Evolutionary conservation across 2,113 vertebrate genomes (phyloP), one percentile per base, ranked within the genome.

Genomic region (Peromyscus polionotus): DNA sequence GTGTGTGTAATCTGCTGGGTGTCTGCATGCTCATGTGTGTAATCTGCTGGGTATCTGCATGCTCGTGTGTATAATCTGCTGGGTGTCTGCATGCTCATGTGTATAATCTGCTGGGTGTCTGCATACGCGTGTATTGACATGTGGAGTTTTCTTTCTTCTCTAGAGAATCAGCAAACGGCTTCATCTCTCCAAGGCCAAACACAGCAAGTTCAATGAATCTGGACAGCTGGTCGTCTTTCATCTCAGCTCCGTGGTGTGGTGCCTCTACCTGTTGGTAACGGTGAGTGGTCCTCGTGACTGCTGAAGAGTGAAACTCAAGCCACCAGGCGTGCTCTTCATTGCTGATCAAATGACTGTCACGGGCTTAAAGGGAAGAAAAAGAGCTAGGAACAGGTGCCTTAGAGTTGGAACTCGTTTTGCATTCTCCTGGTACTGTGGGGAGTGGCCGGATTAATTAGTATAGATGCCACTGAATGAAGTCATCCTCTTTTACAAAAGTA

Each of bases 81-180:
- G 0, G 0, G 16, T 76, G 28, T 19, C 45, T 7, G 11, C 76
- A 20, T 11, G 5, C 13, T 59, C n/a, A 2, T 39, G 24, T 63
- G 48, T 42, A 54, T 68, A 77, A 81, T 45, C 42, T 51, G 4
- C 54, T 57, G 0, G 0, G 16, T 76, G 31, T 19, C 45, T 7
- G 11, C 76, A 20, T 11, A 4, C 13, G 51, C n/a, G 3, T 39
- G 14, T 65, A n/a, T 17, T 92, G 75, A 89, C 80, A 51, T 7
- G 16, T 12, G 12, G 95, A 73, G 20, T 96, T 90, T 84, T 96
- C 80, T 93, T 91, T 77, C 95, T 90, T 96, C 65, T 91, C 48
- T 97, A 99, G 99, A 99, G 99, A 99, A 99, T 99, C 97, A 99
- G 99, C 99, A 98, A 99, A 90, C 99, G 99, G n/a, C 99, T 99